Conservation (phyloP, 2,797 vertebrate species). For the Manis javanica region DNA sequence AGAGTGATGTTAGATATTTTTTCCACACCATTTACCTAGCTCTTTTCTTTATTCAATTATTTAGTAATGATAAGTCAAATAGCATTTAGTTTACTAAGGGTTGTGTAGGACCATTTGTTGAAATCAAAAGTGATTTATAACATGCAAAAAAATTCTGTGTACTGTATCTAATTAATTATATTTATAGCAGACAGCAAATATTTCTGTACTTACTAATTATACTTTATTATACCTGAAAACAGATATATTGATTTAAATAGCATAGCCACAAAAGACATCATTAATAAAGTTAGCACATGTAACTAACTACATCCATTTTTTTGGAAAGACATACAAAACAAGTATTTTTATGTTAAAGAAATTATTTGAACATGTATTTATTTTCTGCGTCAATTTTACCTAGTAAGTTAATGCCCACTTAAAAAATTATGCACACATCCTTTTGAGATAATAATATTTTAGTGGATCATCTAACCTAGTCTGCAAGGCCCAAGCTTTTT, state of each 20-base stretch:
- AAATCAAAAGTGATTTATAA: slow-evolving; percentile 75
- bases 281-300: slow-evolving; percentile 35
- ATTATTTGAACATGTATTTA: slow-evolving; percentile 19
- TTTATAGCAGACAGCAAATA: slow-evolving; percentile 61
- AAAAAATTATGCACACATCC: background rate
- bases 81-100: slow-evolving; percentile 71
- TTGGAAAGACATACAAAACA: slow-evolving; percentile 36
- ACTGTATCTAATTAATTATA: slow-evolving; percentile 68
- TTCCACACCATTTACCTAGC: slow-evolving; percentile 71
- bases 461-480: background rate
- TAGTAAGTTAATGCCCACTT: background rate
- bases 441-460: background rate
- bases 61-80: slow-evolving; percentile 77
- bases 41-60: slow-evolving; percentile 79
- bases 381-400: slow-evolving; percentile 17
- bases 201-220: slow-evolving; percentile 53
- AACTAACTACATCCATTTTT: slow-evolving; percentile 32
- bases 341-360: slow-evolving; percentile 43
- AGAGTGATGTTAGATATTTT: slow-evolving; percentile 59
- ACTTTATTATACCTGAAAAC: slow-evolving; percentile 53
- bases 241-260: slow-evolving; percentile 55
- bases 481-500: slow-evolving; percentile 51
- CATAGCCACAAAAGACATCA: background rate
- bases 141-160: slow-evolving; percentile 8
- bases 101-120: slow-evolving; percentile 59